These are phyloP conservation scores for Amblyjoppa fuscipennis DNA, from an alignment of 2,888 invertebrate genomes.

Conservation along the genomic window DNA sequence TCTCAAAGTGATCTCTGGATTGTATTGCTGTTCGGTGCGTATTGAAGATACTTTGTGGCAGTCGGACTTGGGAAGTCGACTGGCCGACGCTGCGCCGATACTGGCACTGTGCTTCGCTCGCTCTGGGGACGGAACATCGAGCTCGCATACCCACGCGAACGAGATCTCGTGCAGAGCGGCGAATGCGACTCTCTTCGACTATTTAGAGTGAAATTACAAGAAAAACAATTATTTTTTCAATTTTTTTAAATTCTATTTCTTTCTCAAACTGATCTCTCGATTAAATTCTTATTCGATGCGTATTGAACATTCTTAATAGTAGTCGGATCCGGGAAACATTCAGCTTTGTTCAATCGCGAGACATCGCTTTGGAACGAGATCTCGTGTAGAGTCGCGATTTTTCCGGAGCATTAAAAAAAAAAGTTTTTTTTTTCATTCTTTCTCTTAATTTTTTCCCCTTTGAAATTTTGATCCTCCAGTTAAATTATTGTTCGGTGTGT, in stretches of 20 bases:
- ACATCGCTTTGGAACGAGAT: neutral
- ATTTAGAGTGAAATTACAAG: too few relatives aligned
- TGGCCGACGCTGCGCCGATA: too few relatives aligned
- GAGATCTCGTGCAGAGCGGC: too few relatives aligned
- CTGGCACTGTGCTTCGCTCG: too few relatives aligned
- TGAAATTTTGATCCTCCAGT: slow-evolving; percentile 41
- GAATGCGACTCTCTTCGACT: too few relatives aligned
- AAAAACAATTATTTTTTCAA: too few relatives aligned
- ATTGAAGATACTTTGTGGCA: too few relatives aligned
- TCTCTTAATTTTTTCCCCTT: neutral
- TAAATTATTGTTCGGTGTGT: neutral
- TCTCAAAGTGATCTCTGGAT: slow-evolving; percentile 45
- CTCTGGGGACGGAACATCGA: too few relatives aligned
- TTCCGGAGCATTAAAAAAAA: too few relatives aligned
- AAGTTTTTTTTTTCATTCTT: neutral
- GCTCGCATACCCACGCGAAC: too few relatives aligned
- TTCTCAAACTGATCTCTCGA: slow-evolving; percentile 30
- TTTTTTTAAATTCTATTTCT: too few relatives aligned
- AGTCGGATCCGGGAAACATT: slow-evolving; percentile 11
- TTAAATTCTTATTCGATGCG: neutral
- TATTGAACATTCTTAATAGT: too few relatives aligned
- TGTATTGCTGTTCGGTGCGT: neutral
- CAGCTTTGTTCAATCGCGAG: slow-evolving; percentile 65
- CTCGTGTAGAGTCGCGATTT: slow-evolving; percentile 22
- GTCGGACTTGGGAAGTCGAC: slow-evolving; percentile 33